These are phyloP conservation scores for Drosophila eugracilis DNA, from an alignment of 1,140 invertebrate species.

Conservation along the genomic window DNA sequence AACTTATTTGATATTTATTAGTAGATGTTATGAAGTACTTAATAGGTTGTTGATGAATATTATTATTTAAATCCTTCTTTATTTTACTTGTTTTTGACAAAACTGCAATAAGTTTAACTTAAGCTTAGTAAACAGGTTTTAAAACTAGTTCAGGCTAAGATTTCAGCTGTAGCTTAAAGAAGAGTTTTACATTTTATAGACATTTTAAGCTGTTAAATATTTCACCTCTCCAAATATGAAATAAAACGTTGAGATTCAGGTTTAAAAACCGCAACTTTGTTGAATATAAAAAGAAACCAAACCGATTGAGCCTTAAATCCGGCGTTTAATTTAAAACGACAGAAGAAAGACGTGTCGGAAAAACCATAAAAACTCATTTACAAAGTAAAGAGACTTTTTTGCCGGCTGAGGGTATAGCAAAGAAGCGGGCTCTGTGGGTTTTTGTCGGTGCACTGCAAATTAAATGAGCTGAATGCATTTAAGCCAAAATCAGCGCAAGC, in stretches of 20 bases:
- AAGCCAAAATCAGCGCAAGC: conserved; percentile 77
- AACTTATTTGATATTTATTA: no score
- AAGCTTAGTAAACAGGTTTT: conserved; percentile 6
- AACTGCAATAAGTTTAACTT: background rate
- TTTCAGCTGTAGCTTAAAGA: background rate
- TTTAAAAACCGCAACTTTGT: background rate
- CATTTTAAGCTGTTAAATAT: background rate
- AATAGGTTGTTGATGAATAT: no score
- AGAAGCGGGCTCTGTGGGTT: conserved; percentile 16
- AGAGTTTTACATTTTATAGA: background rate
- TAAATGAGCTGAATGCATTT: conserved; percentile 81
- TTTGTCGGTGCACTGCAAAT: conserved; percentile 64
- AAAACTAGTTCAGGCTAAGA: conserved; percentile 16
- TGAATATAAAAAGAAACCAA: background rate
- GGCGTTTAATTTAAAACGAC: background rate
- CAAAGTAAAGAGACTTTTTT: background rate
- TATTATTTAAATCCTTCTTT: no score
- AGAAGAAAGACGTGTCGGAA: background rate
- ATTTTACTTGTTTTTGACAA: background rate
- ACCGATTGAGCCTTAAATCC: background rate
- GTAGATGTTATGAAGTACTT: no score
- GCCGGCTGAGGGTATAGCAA: conserved; percentile 1
- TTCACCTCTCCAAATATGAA: background rate
- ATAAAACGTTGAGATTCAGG: background rate
- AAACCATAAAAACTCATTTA: background rate